phyloP scores from a whole-genome alignment of 2,797 vertebrate species.

The Sebastes cheni region DNA sequence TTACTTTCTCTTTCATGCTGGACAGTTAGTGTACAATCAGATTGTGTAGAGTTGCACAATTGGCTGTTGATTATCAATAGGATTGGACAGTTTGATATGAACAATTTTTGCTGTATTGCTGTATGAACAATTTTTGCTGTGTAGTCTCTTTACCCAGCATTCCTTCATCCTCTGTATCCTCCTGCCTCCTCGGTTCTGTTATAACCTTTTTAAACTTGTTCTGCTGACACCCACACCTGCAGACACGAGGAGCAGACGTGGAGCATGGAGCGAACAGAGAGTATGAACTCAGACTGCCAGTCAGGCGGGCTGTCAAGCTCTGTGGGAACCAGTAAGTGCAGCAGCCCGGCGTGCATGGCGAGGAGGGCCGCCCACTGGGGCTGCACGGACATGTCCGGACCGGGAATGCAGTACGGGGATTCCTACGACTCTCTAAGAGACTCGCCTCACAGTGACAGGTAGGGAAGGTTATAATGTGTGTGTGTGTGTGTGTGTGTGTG shows the following conservation, averaged over 20 bases:
- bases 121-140: not conserved
- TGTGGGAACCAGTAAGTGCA: constrained; percentile 97
- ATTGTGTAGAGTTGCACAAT: not conserved
- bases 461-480: constrained; percentile 15
- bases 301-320: constrained; percentile 95
- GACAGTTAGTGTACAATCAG: not conserved
- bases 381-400: constrained; percentile 82
- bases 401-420: constrained; percentile 88
- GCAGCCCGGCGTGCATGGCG: constrained; percentile 94
- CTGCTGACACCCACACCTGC: constrained; percentile 34
- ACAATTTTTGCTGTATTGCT: not conserved
- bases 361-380: constrained; percentile 89
- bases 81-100: not conserved
- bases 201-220: constrained; percentile 29
- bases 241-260: constrained; percentile 97
- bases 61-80: not conserved
- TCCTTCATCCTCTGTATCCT: constrained; percentile 6
- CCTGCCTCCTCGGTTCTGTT: not conserved
- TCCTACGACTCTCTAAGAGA: constrained; percentile 95
- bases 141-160: not conserved
- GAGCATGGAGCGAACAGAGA: constrained; percentile 96
- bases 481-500: not conserved
- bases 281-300: constrained; percentile 95
- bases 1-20: not conserved
- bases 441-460: constrained; percentile 98